These are phyloP conservation scores for Acipenser ruthenus DNA, from an alignment of 2,797 vertebrate species.

Conservation along the genomic window DNA sequence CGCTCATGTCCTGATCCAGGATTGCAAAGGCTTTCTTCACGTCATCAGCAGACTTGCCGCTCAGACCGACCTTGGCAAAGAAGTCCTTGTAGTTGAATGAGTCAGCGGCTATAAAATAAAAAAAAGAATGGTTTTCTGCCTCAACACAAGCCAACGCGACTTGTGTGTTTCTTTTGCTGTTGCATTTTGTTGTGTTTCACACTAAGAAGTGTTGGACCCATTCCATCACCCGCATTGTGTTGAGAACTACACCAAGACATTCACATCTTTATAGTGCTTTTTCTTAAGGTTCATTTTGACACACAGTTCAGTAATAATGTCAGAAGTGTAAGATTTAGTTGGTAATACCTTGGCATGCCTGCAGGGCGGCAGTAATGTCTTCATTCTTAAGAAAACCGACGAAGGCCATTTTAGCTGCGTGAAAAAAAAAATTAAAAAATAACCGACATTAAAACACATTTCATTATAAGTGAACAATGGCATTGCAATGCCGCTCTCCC, in stretches of 20 bases:
- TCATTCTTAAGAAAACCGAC: conserved; percentile 56
- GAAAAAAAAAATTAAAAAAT: conserved; percentile 32
- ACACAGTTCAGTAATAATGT: too few species aligned
- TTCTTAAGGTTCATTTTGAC: too few species aligned
- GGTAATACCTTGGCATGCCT: conserved; percentile 63
- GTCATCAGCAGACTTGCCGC: conserved; percentile 53
- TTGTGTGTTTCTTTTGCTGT: too few species aligned
- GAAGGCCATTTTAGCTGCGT: conserved; percentile 62
- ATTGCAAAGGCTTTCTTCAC: conserved; percentile 65
- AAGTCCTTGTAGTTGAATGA: conserved; percentile 71
- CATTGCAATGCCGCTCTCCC: too few species aligned
- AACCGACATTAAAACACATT: too few species aligned
- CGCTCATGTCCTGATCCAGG: conserved; percentile 76
- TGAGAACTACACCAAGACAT: too few species aligned
- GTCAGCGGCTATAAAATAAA: conserved; percentile 57
- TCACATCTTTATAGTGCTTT: too few species aligned
- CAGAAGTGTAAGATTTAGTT: neutral
- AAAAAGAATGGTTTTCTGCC: neutral
- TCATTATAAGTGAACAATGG: too few species aligned
- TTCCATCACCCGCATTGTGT: too few species aligned
- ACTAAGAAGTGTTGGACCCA: too few species aligned
- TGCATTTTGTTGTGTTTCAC: too few species aligned
- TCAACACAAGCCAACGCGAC: too few species aligned
- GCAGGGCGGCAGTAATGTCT: conserved; percentile 72
- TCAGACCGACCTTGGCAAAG: conserved; percentile 64